Percentiles rank a stretch among this genome's conserved stretches.
Conservation (phyloP, 2,797 vertebrate species). For the Pseudocheirus occidentalis region DNA sequence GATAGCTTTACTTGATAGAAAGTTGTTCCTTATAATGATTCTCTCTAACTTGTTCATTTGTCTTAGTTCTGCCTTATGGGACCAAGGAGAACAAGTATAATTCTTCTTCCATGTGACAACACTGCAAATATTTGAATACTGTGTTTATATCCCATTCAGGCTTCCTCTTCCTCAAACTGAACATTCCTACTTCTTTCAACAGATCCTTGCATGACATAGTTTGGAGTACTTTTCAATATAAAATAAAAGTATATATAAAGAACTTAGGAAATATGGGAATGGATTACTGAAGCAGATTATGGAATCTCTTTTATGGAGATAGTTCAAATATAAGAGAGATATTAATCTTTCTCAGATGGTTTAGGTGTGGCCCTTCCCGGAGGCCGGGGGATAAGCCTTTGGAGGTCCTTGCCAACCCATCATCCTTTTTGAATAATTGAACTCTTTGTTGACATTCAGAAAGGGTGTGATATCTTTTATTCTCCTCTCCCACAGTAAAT, state of each 20-base stretch:
- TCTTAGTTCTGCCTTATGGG: not conserved
- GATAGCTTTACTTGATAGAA: not conserved
- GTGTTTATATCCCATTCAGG: not conserved
- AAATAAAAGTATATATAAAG: slow-evolving; percentile 23
- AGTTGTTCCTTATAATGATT: not conserved
- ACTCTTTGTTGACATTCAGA: slow-evolving; percentile 5
- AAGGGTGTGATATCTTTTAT: not conserved
- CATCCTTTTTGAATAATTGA: not conserved
- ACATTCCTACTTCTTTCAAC: slow-evolving; percentile 7
- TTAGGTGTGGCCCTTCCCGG: not conserved
- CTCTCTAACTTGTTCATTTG: not conserved
- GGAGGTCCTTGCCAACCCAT: not conserved
- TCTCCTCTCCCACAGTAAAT: not conserved
- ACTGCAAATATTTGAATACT: not conserved
- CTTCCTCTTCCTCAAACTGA: not conserved
- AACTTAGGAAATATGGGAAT: not conserved
- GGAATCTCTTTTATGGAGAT: not conserved
- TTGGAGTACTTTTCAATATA: not conserved
- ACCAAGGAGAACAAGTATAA: not conserved
- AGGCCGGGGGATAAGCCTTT: not conserved
- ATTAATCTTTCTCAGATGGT: slow-evolving; percentile 5
- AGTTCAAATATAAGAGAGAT: slow-evolving; percentile 13
- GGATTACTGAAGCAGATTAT: slow-evolving; percentile 17
- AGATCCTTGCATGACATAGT: not conserved
- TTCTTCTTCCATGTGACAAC: not conserved